phyloP scores from a whole-genome alignment of 2,888 invertebrate species.

The Plebejus anna region DNA sequence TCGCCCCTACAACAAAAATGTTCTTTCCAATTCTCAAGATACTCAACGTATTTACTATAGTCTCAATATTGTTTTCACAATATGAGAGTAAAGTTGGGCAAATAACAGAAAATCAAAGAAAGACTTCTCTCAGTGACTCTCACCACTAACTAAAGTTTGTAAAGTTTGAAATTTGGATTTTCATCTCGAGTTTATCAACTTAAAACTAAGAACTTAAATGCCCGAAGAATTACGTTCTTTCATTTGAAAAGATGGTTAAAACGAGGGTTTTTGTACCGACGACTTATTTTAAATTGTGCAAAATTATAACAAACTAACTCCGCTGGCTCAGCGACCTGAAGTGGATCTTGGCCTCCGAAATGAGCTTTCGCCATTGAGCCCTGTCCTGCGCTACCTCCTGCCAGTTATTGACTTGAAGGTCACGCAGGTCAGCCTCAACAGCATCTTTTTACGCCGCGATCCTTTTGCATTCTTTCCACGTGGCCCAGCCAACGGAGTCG shows the following conservation, averaged over 20 bases:
- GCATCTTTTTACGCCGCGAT: no score
- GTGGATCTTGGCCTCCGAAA: no score
- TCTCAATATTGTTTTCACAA: constrained; percentile 8
- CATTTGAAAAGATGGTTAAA: constrained; percentile 5
- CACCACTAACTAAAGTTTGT: constrained; percentile 13
- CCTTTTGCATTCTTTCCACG: no score
- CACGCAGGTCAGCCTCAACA: no score
- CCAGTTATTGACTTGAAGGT: no score
- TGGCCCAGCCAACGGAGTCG: no score
- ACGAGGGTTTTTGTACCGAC: not conserved
- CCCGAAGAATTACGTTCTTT: not conserved
- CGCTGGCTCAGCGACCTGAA: no score
- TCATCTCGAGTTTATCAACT: constrained; percentile 17
- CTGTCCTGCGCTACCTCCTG: no score
- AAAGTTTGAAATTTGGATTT: constrained; percentile 13
- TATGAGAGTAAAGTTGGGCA: not conserved
- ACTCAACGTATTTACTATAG: constrained; percentile 3
- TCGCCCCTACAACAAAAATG: not conserved
- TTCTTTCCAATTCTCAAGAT: not conserved
- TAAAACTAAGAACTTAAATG: constrained; percentile 15
- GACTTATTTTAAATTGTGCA: not conserved
- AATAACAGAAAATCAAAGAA: constrained; percentile 20
- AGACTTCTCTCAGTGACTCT: not conserved
- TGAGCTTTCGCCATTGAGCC: no score
- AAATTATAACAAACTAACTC: not conserved